Evolutionary conservation across 2,113 vertebrate genomes (phyloP).

Genomic region (Smithornis capensis): DNA sequence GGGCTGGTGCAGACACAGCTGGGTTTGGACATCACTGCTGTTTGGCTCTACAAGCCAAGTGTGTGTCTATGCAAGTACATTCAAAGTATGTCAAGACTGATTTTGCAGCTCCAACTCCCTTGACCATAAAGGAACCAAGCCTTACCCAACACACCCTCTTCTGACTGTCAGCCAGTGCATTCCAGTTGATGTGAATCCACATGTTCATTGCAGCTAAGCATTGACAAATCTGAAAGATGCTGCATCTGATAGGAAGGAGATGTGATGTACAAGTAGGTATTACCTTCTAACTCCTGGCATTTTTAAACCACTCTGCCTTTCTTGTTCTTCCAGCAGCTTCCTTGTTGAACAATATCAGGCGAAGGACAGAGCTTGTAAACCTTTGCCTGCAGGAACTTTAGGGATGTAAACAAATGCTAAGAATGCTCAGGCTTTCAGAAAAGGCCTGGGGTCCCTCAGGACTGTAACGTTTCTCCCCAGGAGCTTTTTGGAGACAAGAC

Average conservation of each 20-base stretch:
- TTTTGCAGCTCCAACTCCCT: background rate
- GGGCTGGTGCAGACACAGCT: background rate
- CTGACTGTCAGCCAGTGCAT: background rate
- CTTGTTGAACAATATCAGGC: constrained; percentile 25
- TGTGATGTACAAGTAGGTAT: background rate
- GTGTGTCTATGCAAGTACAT: background rate
- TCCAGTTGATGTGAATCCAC: background rate
- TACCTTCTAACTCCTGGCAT: background rate
- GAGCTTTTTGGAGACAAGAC: constrained; percentile 34
- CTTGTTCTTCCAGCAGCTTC: constrained; percentile 47
- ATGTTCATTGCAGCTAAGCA: fast-evolving
- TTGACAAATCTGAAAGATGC: background rate
- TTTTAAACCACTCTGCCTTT: constrained; percentile 11
- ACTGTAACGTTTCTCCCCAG: background rate
- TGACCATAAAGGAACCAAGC: background rate
- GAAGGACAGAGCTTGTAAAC: constrained; percentile 34
- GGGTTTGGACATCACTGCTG: background rate
- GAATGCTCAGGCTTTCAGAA: constrained; percentile 28
- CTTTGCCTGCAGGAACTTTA: constrained; percentile 36
- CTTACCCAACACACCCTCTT: background rate
- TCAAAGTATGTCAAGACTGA: background rate
- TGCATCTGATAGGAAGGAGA: background rate
- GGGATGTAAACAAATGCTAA: constrained; percentile 49
- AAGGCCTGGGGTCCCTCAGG: constrained; percentile 15
- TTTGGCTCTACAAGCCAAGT: background rate